phyloP scores from a whole-genome alignment of 2,113 vertebrate species.

The Noturus placidus region DNA sequence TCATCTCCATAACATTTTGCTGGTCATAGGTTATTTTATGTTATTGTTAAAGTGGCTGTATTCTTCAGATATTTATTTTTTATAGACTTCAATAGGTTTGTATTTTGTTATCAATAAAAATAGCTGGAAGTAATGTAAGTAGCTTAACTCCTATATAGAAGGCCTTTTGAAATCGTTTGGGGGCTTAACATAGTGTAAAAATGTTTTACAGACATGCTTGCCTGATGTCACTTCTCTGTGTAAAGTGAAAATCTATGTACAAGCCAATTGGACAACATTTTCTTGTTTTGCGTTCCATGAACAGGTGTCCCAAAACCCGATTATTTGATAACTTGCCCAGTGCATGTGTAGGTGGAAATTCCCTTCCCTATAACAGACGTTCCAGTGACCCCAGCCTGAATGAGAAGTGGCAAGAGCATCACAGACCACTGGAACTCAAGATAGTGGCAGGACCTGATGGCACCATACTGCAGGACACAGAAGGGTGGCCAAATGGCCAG shows the following conservation, averaged over 20 bases:
- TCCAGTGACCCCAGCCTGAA: conserved; percentile 95
- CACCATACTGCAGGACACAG: conserved; percentile 67
- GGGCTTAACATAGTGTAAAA: no score
- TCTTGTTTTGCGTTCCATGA: neutral
- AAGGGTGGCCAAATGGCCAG: conserved; percentile 56
- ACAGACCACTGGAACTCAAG: conserved; percentile 88
- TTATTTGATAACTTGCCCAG: conserved; percentile 95
- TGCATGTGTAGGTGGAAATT: conserved; percentile 82
- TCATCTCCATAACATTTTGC: no score
- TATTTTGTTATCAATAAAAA: no score
- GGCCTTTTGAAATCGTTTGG: no score
- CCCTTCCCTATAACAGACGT: conserved; percentile 81
- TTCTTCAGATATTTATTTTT: no score
- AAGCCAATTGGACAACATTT: neutral
- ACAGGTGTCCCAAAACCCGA: conserved; percentile 91
- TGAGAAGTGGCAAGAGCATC: conserved; percentile 96
- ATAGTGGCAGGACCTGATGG: conserved; percentile 75
- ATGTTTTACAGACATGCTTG: neutral
- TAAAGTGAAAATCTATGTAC: neutral
- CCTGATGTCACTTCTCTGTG: neutral
- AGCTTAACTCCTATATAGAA: no score
- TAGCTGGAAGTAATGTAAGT: no score
- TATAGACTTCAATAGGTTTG: no score
- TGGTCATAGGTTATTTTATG: no score
- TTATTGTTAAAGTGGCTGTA: no score